These are phyloP conservation scores for Phyllotreta striolata DNA, from an alignment of 2,888 invertebrate genomes.

Conservation along the genomic window DNA sequence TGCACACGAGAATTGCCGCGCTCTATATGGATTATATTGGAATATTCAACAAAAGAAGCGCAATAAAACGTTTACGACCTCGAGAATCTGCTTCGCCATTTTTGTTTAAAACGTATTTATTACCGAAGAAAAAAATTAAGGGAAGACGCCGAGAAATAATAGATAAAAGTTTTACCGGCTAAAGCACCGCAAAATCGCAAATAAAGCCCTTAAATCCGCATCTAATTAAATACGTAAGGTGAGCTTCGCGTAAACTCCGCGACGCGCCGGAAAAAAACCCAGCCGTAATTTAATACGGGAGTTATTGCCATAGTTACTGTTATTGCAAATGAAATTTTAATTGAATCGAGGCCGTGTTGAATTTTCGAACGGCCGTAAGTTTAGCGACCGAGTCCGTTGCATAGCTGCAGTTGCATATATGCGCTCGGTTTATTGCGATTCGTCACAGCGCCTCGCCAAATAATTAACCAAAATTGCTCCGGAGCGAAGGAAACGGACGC, in stretches of 20 bases:
- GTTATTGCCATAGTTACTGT: conserved; percentile 22
- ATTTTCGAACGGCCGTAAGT: conserved; percentile 20
- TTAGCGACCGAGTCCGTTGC: background rate
- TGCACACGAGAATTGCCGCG: conserved; percentile 24
- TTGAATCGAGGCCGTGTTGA: conserved; percentile 20
- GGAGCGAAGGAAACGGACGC: too few relatives aligned
- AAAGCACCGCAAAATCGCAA: background rate
- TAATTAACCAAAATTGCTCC: too few relatives aligned
- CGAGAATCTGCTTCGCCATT: too few relatives aligned
- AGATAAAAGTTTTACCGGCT: too few relatives aligned
- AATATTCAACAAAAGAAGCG: conserved; percentile 24
- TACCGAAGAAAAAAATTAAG: too few relatives aligned
- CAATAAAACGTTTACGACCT: conserved; percentile 26
- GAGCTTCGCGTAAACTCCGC: conserved; percentile 21
- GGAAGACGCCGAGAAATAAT: too few relatives aligned
- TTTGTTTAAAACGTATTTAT: too few relatives aligned
- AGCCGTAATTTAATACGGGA: conserved; percentile 20
- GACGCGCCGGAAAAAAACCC: conserved; percentile 11
- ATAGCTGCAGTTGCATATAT: conserved; percentile 4
- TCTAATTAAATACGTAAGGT: conserved; percentile 27
- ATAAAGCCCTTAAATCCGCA: conserved; percentile 22
- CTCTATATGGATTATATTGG: conserved; percentile 22
- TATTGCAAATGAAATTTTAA: conserved; percentile 23
- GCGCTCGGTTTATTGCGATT: conserved; percentile 3
- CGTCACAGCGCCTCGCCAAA: conserved; percentile 9